Base-by-base conservation (phyloP, 1,140 invertebrate genomes). In the Dreissena polymorpha region DNA sequence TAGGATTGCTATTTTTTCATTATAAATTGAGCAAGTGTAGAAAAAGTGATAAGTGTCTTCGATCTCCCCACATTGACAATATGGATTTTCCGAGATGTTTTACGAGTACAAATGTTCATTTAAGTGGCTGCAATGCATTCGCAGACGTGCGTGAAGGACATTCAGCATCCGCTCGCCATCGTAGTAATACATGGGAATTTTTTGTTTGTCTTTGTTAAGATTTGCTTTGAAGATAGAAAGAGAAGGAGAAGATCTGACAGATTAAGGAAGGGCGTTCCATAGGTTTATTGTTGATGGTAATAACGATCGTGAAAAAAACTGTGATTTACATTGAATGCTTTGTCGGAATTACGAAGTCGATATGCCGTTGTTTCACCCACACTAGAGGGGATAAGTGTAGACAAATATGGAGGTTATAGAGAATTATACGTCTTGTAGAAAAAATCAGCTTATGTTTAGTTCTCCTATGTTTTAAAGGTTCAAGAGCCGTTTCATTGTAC, bases 371-470 rank as follows among this genome's bases (percentile, higher is more conserved):
- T 25, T 14, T 74, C 39, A 10, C 29, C n/a, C 13, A 70, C 27
- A 12, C 18, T 10, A 14, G 21, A n/a, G 13, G 82, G 74, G 0
- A 78, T 51, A 10, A 84, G 14, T 39, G 16, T 27, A 21, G 16
- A 39, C 29, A 84, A 60, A 57, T 83, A 69, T 12, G 14, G 14
- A 16, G 73, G 73, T 7, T 16, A n/a, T n/a, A 68, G 27, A 72
- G 16, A 0, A 51, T 77, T 12, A 39, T 67, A 25, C 69, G 78
- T 78, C 65, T 86, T 67, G 53, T 74, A 72, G 27, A 86, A 12
- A n/a, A n/a, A n/a, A n/a, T n/a, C n/a, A n/a, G n/a, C n/a, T n/a
- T n/a, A n/a, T n/a, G n/a, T n/a, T n/a, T n/a, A n/a, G n/a, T n/a
- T n/a, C n/a, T n/a, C n/a, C n/a, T n/a, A n/a, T n/a, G n/a, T n/a